phyloP scores from a whole-genome alignment of 1,140 invertebrate genomes.

The Solenopsis invicta region DNA sequence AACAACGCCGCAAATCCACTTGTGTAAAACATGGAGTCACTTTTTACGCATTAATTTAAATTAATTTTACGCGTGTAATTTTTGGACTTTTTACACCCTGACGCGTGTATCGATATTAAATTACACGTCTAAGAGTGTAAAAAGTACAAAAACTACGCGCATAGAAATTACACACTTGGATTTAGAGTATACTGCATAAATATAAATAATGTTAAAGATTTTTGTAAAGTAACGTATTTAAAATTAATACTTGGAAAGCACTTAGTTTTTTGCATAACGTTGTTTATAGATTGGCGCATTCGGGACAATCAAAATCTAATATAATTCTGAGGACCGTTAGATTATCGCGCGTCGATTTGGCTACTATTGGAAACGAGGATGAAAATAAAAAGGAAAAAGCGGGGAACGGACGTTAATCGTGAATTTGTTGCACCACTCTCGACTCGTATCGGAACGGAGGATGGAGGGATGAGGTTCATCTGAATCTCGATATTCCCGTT shows the following conservation, averaged over 20 bases:
- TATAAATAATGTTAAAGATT: not conserved
- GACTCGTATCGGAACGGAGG: constrained; percentile 37
- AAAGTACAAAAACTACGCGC: too few species aligned
- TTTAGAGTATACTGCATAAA: too few species aligned
- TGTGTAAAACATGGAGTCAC: too few species aligned
- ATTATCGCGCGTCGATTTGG: constrained; percentile 20
- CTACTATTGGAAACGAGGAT: constrained; percentile 28
- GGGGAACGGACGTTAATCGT: constrained; percentile 31
- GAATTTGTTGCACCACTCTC: constrained; percentile 48
- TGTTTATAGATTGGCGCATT: not conserved
- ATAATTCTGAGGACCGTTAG: not conserved
- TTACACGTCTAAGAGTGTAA: too few species aligned
- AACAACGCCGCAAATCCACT: too few species aligned
- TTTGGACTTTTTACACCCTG: too few species aligned
- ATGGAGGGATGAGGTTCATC: constrained; percentile 44
- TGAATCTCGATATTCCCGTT: constrained; percentile 72
- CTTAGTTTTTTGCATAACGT: constrained; percentile 20
- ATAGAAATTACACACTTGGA: too few species aligned
- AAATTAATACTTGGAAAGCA: not conserved
- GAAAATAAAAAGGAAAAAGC: constrained; percentile 1
- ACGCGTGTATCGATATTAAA: too few species aligned
- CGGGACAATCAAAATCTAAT: not conserved
- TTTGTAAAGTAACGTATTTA: not conserved
- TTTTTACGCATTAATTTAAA: too few species aligned
- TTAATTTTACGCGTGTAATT: too few species aligned